phyloP scores from a whole-genome alignment of 2,113 vertebrate genomes.

The Apteryx owenii region DNA sequence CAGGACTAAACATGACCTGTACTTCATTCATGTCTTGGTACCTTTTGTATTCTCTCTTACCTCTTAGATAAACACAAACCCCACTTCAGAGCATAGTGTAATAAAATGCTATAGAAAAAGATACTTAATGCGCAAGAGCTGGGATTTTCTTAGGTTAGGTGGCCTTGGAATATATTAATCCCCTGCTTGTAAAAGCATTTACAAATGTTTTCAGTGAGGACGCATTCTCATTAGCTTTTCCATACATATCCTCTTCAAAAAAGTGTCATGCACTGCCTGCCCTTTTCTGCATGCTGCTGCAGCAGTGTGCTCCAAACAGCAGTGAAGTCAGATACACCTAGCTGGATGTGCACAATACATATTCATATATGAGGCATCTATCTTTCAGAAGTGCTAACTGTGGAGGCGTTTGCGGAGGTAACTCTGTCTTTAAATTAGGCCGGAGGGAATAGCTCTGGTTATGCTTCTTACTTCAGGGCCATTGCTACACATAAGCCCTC shows the following conservation, averaged over 20 bases:
- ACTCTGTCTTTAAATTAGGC: neutral
- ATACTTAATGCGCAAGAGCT: neutral
- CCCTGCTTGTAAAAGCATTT: neutral
- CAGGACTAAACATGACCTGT: neutral
- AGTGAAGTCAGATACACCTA: neutral
- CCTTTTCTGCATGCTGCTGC: neutral
- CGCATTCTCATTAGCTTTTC: neutral
- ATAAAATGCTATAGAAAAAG: neutral
- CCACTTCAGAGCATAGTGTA: neutral
- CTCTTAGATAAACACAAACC: neutral
- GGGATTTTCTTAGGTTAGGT: neutral
- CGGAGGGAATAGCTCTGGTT: neutral
- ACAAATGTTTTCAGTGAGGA: neutral
- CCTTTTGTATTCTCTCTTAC: neutral
- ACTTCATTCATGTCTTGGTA: neutral
- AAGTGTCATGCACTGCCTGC: rapidly evolving
- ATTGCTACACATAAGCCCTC: neutral
- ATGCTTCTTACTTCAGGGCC: neutral
- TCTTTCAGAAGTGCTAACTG: neutral
- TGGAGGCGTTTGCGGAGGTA: neutral
- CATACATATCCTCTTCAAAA: neutral
- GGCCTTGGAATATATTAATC: neutral
- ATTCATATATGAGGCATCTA: neutral
- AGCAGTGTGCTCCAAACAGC: neutral
- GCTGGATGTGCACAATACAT: neutral